Conservation (phyloP, 2,113 vertebrate genomes). For the Mirza zaza region DNA sequence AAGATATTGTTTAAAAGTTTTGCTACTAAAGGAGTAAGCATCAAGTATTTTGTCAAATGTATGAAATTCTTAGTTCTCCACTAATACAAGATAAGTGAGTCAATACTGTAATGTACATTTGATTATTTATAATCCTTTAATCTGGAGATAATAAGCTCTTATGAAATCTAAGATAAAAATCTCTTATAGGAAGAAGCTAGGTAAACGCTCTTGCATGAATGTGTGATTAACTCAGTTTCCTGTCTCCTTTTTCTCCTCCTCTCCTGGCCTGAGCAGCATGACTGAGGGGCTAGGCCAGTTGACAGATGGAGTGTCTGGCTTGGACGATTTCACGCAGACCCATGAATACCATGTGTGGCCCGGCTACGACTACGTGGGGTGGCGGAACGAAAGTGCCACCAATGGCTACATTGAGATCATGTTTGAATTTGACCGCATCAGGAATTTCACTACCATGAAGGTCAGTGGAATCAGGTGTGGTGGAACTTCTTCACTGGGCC, state of each 20-base stretch:
- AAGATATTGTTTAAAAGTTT: background rate
- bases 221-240: background rate
- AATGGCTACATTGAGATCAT: conserved; percentile 93
- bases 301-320: conserved; percentile 94
- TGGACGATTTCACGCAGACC: conserved; percentile 95
- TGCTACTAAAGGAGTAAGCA: background rate
- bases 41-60: background rate
- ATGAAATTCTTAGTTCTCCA: background rate
- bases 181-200: background rate
- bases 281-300: conserved; percentile 95
- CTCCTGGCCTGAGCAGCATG: conserved; percentile 82
- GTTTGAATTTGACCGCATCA: conserved; percentile 95
- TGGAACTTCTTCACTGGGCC: background rate
- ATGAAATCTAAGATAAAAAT: background rate
- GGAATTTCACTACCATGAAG: conserved; percentile 98
- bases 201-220: background rate
- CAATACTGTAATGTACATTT: background rate
- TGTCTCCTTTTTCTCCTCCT: background rate
- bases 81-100: background rate
- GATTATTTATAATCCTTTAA: background rate
- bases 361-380: conserved; percentile 97
- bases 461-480: conserved; percentile 77
- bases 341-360: conserved; percentile 94
- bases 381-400: conserved; percentile 92
- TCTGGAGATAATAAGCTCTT: background rate